phyloP scores from a whole-genome alignment of 2,888 invertebrate genomes.

The Dolomedes plantarius region DNA sequence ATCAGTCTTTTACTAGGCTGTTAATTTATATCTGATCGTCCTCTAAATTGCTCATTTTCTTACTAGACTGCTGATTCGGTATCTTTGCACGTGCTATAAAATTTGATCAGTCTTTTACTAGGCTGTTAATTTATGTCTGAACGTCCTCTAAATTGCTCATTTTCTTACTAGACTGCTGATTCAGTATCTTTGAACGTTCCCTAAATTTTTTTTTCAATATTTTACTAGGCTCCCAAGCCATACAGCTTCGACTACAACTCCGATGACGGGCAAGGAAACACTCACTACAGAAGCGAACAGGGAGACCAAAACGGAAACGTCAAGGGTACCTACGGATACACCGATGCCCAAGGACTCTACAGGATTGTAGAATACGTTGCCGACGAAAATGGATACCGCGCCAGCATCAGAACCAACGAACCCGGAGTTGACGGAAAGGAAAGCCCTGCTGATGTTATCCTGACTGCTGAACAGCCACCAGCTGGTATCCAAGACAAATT shows the following conservation, averaged over 20 bases:
- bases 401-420: conserved; percentile 58
- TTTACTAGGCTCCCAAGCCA: conserved; percentile 44
- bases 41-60: too few species aligned
- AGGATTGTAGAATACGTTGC: conserved; percentile 58
- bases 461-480: conserved; percentile 54
- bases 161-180: too few species aligned
- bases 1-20: too few species aligned
- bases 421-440: conserved; percentile 60
- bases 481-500: conserved; percentile 53
- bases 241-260: conserved; percentile 57
- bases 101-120: too few species aligned
- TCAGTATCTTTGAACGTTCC: too few species aligned
- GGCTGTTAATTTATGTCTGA: too few species aligned
- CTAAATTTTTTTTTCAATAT: too few species aligned
- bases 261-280: conserved; percentile 48
- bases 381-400: conserved; percentile 56
- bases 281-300: conserved; percentile 51
- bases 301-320: conserved; percentile 42
- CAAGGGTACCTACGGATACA: conserved; percentile 55
- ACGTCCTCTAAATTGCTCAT: too few species aligned
- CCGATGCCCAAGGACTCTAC: conserved; percentile 43
- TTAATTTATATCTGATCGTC: too few species aligned
- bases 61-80: too few species aligned
- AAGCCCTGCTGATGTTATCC: conserved; percentile 52
- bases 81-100: too few species aligned